Evolutionary conservation across 2,888 invertebrate genomes (phyloP), one percentile per base, ranked within the genome.

Genomic region (Agrypnus murinus): DNA sequence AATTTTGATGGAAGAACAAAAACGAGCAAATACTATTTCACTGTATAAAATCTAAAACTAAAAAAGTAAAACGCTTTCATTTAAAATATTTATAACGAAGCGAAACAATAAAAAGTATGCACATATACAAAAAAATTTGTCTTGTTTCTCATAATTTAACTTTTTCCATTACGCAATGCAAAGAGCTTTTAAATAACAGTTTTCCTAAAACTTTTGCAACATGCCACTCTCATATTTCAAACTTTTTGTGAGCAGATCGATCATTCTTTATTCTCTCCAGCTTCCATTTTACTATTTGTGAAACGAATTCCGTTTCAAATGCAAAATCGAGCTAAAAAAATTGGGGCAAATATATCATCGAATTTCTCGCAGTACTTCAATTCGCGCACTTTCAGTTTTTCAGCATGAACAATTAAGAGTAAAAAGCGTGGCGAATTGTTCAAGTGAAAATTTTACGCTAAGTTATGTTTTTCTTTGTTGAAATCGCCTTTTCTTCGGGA

Each of bases 101-200:
- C 25, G 25, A 31, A n/a, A 9, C 19, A 38, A 12, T n/a, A 58
- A 17, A 38, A 38, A 36, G 38, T 15, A 2, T 17, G 17, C 25
- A 34, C 9, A 55, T 31, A 9, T 17, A 38, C 36, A 43, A 53
- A 65, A 25, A 55, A 45, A 55, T 43, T 50, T 45, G 32, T 25
- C 12, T 59, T 66, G 59, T 38, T 58, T 15, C 45, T 66, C 53
- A 19, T 62, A 62, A 60, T 68, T 68, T 43, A 68, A 75, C 69
- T 72, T 74, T 72, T 75, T 72, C 71, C 70, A 72, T 75, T 71
- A 72, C 50, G 65, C 65, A 69, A 62, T 63, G 62, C 58, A 72
- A 74, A 70, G 67, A 64, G 71, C 74, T 74, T 71, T 74, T 75
- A 75, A 75, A 73, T 74, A 75, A 73, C 72, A 64, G 72, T 74